These are phyloP conservation scores for Pseudococcus viburni DNA, from an alignment of 2,888 invertebrate genomes.

Conservation along the genomic window DNA sequence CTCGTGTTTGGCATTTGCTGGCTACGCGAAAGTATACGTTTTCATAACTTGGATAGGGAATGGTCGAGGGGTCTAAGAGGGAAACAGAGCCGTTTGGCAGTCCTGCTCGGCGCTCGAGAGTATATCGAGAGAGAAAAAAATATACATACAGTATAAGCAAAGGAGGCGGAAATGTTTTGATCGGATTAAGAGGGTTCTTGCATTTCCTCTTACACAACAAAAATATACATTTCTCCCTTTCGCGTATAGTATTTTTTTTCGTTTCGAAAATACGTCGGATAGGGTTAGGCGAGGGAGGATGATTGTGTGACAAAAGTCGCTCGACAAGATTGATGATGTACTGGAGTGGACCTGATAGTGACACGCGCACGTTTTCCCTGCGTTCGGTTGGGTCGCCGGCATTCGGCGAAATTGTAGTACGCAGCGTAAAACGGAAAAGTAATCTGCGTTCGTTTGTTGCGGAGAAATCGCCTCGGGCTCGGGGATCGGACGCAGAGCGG, in stretches of 20 bases:
- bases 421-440: conserved; percentile 63
- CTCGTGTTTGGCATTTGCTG: too few relatives aligned
- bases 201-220: conserved; percentile 57
- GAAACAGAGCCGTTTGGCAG: background rate
- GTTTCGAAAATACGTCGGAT: conserved; percentile 21
- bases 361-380: conserved; percentile 66
- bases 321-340: conserved; percentile 68
- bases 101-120: background rate
- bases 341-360: conserved; percentile 68
- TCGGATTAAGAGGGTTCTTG: conserved; percentile 58
- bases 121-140: background rate
- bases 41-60: too few relatives aligned
- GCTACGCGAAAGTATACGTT: too few relatives aligned
- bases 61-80: background rate
- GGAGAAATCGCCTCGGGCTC: conserved; percentile 59
- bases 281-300: conserved; percentile 56
- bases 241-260: conserved; percentile 25
- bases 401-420: background rate
- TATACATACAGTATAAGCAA: background rate
- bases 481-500: conserved; percentile 1
- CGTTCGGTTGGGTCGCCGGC: conserved; percentile 19
- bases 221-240: conserved; percentile 58
- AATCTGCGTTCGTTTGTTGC: conserved; percentile 63
- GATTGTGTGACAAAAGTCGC: conserved; percentile 67
- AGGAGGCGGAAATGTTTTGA: conserved; percentile 56